Evolutionary conservation across 1,140 invertebrate species (phyloP), one percentile per base, ranked within the genome.

Genomic region (Protaetia brevitarsis): DNA sequence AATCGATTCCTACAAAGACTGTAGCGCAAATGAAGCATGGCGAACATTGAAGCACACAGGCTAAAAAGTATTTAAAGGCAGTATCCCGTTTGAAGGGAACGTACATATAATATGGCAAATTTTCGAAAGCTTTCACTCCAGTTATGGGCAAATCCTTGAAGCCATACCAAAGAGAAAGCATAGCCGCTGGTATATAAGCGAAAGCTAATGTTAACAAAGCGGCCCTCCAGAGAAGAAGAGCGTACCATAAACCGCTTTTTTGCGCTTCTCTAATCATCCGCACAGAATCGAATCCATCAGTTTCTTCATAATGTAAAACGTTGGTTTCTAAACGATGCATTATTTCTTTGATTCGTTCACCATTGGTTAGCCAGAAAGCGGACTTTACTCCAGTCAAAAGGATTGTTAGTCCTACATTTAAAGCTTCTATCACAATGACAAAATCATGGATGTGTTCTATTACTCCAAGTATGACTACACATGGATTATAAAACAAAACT

Each of bases 311-410:
- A 30, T 70, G 67, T 41, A 69, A 69, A 23, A 68, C 29, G 27
- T 67, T 63, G 36, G 68, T 61, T 59, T 75, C 73, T 28, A 76
- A 70, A 8, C 45, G 64, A 1, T 56, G 29, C 66, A 76, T 76
- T 13, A 76, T 72, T 3, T 57, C 21, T 13, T 62, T 66, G 7
- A 76, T 29, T 7, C 67, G 56, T 10, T 70, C 13, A 3, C 71
- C 69, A 27, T 70, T 64, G 31, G 71, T 69, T 30, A 75, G 72
- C 70, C 74, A 75, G 63, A 76, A 75, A 19, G 70, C 57, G 2
- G 70, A 70, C 58, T 76, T 76, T 6, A 72, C 63, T 13, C 72
- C 69, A 3, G 73, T 72, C 72, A 76, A 73, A 13, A 76, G 68
- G 56, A 75, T 73, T 3, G 73, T 75, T 11, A 76, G 31, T 26